Evolutionary conservation across 2,797 vertebrate genomes (phyloP).

Genomic region (Prunella strophiata): DNA sequence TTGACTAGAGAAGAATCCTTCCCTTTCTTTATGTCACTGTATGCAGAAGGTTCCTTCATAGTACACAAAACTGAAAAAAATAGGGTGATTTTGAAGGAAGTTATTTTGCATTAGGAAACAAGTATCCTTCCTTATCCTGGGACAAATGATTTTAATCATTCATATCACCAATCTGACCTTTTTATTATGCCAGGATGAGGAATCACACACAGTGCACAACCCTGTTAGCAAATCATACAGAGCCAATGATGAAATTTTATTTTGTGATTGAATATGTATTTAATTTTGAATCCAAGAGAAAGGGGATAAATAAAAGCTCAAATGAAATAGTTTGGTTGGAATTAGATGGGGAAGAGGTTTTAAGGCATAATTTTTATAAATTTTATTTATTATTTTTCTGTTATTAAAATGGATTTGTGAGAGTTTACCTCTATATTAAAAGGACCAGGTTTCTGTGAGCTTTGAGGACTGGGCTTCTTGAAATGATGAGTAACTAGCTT

Average conservation of each 20-base stretch:
- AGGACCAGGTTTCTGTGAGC: background rate
- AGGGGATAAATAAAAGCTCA: background rate
- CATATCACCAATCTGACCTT: background rate
- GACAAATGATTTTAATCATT: background rate
- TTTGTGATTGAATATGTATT: background rate
- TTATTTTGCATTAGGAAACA: background rate
- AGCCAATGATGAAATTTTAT: background rate
- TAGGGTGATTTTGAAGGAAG: background rate
- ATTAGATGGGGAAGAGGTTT: background rate
- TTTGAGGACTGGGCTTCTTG: background rate
- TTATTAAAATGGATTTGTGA: background rate
- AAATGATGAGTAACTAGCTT: background rate
- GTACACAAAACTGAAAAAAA: background rate
- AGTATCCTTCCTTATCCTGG: background rate
- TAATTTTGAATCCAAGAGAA: background rate
- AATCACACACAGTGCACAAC: background rate
- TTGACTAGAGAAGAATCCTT: background rate
- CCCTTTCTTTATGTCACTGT: background rate
- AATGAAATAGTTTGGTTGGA: background rate
- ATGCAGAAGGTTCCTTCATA: background rate
- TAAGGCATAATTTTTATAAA: rapidly evolving
- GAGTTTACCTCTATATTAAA: background rate
- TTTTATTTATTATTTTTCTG: background rate
- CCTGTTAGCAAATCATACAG: background rate
- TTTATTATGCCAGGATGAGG: background rate